phyloP scores from a whole-genome alignment of 1,140 invertebrate genomes.

The Camponotus floridanus region DNA sequence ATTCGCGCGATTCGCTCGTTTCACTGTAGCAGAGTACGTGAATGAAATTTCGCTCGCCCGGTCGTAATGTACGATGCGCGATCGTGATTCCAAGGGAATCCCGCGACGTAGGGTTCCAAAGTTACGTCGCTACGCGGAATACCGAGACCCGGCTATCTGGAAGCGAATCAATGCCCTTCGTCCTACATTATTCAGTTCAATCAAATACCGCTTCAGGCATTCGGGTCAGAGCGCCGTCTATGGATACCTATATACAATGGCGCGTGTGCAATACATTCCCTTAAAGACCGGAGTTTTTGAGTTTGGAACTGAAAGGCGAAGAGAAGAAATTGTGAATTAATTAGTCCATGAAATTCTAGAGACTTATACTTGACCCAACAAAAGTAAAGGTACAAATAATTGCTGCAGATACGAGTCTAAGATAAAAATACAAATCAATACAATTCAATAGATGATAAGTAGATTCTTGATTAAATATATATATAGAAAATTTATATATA shows the following conservation, averaged over 20 bases:
- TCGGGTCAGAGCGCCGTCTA: slow-evolving; percentile 69
- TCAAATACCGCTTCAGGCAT: slow-evolving; percentile 79
- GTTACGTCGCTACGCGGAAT: slow-evolving; percentile 59
- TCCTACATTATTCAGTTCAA: slow-evolving; percentile 81
- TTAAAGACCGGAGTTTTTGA: slow-evolving; percentile 4
- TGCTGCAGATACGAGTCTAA: background rate
- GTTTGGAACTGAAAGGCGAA: background rate
- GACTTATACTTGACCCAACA: background rate
- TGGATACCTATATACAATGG: slow-evolving; percentile 6
- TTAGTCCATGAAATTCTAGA: background rate
- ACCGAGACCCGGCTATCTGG: slow-evolving; percentile 71
- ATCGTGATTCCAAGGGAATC: slow-evolving; percentile 39
- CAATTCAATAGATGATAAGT: background rate
- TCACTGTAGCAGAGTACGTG: background rate
- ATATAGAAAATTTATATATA: background rate
- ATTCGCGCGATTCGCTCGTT: slow-evolving; percentile 19
- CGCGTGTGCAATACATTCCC: background rate
- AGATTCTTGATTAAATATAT: background rate
- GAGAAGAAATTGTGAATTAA: background rate
- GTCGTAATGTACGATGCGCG: slow-evolving; percentile 31
- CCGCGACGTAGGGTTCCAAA: slow-evolving; percentile 25
- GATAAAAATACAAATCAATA: background rate
- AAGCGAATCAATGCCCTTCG: slow-evolving; percentile 81
- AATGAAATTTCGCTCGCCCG: slow-evolving; percentile 32
- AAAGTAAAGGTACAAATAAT: background rate